Evolutionary conservation across 2,113 vertebrate species (phyloP).

Genomic region (Blennius ocellaris): DNA sequence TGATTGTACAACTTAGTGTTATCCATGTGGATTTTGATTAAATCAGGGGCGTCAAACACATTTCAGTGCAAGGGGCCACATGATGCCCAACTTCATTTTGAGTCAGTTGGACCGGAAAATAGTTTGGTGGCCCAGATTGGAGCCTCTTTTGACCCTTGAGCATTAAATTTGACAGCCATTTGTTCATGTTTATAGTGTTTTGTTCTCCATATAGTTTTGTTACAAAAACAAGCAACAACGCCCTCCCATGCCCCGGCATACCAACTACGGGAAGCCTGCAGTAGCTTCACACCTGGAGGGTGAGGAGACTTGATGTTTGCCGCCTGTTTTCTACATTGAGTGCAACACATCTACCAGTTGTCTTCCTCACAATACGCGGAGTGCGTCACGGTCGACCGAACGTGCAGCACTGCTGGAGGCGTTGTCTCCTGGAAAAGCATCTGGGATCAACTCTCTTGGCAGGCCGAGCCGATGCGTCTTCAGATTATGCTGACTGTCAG

Average conservation of each 20-base stretch:
- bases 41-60: too few relatives aligned
- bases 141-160: too few relatives aligned
- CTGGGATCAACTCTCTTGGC: conserved; percentile 50
- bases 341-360: conserved; percentile 3
- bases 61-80: too few relatives aligned
- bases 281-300: neutral
- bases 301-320: neutral
- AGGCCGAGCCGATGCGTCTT: conserved; percentile 22
- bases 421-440: conserved; percentile 50
- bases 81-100: too few relatives aligned
- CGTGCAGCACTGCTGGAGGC: conserved; percentile 13
- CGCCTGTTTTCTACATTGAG: neutral
- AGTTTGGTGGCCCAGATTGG: too few relatives aligned
- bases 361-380: conserved; percentile 1
- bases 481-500: conserved; percentile 58
- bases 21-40: conserved; percentile 12
- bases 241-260: too few relatives aligned
- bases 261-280: neutral
- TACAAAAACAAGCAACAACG: too few relatives aligned
- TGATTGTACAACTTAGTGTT: neutral
- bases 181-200: too few relatives aligned
- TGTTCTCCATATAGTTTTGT: too few relatives aligned
- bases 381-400: conserved; percentile 8
- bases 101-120: too few relatives aligned
- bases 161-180: too few relatives aligned